Percentiles rank a stretch among this genome's conserved stretches.
Evolutionary conservation across 2,797 vertebrate genomes (phyloP).

Genomic region (Enteromius radiatus): DNA sequence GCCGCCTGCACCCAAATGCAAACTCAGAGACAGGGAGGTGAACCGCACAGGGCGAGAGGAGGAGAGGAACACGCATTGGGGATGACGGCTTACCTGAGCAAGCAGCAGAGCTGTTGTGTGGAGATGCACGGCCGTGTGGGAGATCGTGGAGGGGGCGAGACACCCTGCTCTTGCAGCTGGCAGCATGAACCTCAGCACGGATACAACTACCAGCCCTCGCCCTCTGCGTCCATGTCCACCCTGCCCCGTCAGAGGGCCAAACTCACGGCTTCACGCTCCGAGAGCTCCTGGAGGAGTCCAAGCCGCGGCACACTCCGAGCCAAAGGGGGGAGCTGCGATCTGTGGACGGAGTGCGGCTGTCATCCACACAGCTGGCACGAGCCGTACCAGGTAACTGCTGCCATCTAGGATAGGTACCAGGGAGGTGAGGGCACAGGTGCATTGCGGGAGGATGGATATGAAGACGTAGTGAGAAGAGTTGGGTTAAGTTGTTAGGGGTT

Average conservation of each 20-base stretch:
- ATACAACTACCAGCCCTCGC: constrained; percentile 61
- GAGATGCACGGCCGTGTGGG: constrained; percentile 72
- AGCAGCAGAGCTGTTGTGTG: constrained; percentile 80
- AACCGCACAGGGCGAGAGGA: constrained; percentile 39
- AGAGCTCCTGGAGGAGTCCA: constrained; percentile 79
- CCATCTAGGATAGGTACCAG: neutral
- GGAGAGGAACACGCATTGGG: constrained; percentile 45
- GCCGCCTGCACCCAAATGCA: constrained; percentile 32
- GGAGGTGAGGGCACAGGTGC: neutral
- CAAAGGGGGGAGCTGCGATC: constrained; percentile 79
- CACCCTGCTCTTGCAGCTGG: constrained; percentile 80
- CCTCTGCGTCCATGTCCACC: constrained; percentile 63
- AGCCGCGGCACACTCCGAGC: constrained; percentile 67
- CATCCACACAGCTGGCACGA: constrained; percentile 80
- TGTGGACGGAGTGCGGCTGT: constrained; percentile 81
- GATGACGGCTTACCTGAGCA: constrained; percentile 84
- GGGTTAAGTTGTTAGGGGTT: neutral
- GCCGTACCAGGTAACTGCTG: constrained; percentile 75
- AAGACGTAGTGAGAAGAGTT: neutral
- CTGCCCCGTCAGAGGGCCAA: constrained; percentile 75
- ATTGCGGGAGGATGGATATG: neutral
- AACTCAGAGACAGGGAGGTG: constrained; percentile 42
- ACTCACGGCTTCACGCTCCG: constrained; percentile 72
- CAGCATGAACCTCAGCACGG: constrained; percentile 73
- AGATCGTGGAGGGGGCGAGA: constrained; percentile 69